Evolutionary conservation across 2,888 invertebrate species (phyloP).

Genomic region (Orthosia cruda): DNA sequence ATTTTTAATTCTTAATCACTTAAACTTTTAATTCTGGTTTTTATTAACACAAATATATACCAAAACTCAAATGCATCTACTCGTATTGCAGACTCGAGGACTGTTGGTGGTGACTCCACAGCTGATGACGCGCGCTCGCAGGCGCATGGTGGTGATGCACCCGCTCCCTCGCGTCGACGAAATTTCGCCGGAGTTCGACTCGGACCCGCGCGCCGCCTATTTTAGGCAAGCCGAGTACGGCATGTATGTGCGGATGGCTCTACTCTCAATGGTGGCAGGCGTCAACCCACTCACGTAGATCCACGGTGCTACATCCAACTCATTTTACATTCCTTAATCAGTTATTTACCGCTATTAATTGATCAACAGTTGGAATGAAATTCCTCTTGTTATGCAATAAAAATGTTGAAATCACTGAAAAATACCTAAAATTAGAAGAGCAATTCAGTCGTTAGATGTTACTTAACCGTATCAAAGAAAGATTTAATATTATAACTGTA

Average conservation of each 20-base stretch:
- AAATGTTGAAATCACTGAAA: conserved; percentile 35
- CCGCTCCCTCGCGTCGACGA: conserved; percentile 98
- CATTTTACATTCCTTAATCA: conserved; percentile 18
- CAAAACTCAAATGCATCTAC: not conserved
- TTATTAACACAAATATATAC: not conserved
- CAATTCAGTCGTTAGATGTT: conserved; percentile 50
- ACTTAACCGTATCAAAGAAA: conserved; percentile 29
- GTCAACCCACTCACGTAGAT: conserved; percentile 85
- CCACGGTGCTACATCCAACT: not conserved
- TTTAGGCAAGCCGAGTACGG: conserved; percentile 99
- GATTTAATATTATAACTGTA: conserved; percentile 3
- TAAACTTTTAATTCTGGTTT: not conserved
- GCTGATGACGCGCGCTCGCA: conserved; percentile 98
- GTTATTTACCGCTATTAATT: conserved; percentile 6
- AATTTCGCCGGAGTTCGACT: conserved; percentile 98
- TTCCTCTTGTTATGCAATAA: conserved; percentile 48
- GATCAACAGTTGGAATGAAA: conserved; percentile 19
- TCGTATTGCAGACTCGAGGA: conserved; percentile 94
- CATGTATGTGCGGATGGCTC: conserved; percentile 99
- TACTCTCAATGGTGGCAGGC: conserved; percentile 97
- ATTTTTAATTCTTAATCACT: too few species aligned
- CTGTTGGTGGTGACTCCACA: conserved; percentile 98
- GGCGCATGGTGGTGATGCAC: conserved; percentile 99
- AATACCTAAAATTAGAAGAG: conserved; percentile 32
- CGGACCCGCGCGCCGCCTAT: conserved; percentile 99